Conservation (phyloP, 2,797 vertebrate species). For the Leptodactylus fallax region DNA sequence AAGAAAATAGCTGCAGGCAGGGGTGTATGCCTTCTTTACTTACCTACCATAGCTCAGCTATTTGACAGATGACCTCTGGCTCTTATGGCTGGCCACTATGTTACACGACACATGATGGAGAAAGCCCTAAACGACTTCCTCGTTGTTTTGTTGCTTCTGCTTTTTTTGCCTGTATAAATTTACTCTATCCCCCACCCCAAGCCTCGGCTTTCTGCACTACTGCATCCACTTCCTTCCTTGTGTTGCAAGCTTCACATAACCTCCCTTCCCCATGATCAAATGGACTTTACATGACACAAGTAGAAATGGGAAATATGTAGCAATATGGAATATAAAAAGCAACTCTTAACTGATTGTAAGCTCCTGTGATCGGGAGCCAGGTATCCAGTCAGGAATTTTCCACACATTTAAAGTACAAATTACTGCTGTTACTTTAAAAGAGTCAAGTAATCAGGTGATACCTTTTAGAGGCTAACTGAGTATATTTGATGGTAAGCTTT, state of each 20-base stretch:
- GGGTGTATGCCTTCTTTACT: neutral
- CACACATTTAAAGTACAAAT: neutral
- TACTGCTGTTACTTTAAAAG: too few species aligned
- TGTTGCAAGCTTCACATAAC: slow-evolving; percentile 28
- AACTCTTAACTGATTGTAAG: neutral
- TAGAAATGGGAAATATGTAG: neutral
- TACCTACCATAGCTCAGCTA: neutral
- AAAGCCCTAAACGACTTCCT: slow-evolving; percentile 52
- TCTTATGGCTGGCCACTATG: neutral
- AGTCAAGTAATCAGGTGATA: too few species aligned
- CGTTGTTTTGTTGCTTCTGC: slow-evolving; percentile 55
- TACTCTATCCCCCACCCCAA: slow-evolving; percentile 43
- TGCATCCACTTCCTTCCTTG: slow-evolving; percentile 60
- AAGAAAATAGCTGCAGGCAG: neutral
- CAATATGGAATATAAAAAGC: neutral
- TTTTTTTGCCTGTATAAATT: slow-evolving; percentile 47
- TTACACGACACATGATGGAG: slow-evolving; percentile 29
- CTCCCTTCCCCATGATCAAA: slow-evolving; percentile 40
- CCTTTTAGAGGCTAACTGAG: too few species aligned
- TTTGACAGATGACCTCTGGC: neutral
- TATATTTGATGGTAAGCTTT: too few species aligned
- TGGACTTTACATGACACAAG: slow-evolving; percentile 29
- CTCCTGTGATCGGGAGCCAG: neutral
- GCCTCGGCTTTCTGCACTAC: slow-evolving; percentile 37
- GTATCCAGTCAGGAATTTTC: too few species aligned